Evolutionary conservation across 2,797 vertebrate genomes (phyloP), one percentile per base, ranked within the genome.

Genomic region (Luscinia megarhynchos): DNA sequence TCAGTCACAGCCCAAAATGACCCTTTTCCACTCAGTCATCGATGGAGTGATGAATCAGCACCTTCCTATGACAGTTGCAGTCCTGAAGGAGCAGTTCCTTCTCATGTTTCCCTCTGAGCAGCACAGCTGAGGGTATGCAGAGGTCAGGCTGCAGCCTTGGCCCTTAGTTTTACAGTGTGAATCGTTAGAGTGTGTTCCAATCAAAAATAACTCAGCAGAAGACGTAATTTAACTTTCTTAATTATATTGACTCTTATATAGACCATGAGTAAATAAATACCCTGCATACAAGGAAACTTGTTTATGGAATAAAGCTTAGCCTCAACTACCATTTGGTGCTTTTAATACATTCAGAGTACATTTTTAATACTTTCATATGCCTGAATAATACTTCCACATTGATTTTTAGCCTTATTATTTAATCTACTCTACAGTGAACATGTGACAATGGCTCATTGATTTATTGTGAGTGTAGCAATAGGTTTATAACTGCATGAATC

Each of bases 401-500:
- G 93, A 97, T 97, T 97, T 97, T 97, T 68, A 77, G 86, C 67
- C 68, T 95, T 81, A 87, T 97, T 97, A 91, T 97, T 98, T 96
- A 97, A 97, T 94, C 95, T 97, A 84, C 95, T 94, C 84, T 93
- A 83, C 94, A 95, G 93, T 95, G 96, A 97, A 97, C 95, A 93
- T 93, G 94, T 6, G 48, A 97, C 98, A 98, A 98, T 96, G 93
- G 97, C 76, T 97, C 94, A 94, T 94, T 98, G 98, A 98, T 98
- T 98, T 98, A 98, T 98, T 97, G 97, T 94, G 89, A 98, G 94
- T 97, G 97, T 97, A 97, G 97, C 96, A 97, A 97, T 97, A 95
- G 94, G 94, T 98, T 98, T 98, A 97, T 97, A 97, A 97, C 91
- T 85, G 97, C 96, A 98, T 98, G 98, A 98, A 98, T 98, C 98